Conservation (phyloP, 2,888 invertebrate genomes). For the Xylocampa areola region DNA sequence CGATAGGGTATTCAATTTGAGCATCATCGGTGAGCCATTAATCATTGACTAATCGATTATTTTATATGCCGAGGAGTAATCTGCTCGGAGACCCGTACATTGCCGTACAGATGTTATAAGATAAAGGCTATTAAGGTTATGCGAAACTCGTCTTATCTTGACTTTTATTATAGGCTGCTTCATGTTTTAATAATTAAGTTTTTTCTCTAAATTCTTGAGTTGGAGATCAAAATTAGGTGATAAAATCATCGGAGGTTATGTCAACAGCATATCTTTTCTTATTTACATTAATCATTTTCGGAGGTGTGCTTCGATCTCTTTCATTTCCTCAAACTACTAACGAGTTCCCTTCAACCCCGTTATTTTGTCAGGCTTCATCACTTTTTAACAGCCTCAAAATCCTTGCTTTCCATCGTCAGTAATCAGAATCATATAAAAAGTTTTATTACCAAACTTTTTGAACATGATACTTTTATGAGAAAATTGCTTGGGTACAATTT, state of each 20-base stretch:
- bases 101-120: slow-evolving; percentile 39
- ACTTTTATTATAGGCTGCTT: slow-evolving; percentile 16
- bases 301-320: slow-evolving; percentile 16
- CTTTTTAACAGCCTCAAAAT: slow-evolving; percentile 33
- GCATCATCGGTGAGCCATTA: slow-evolving; percentile 48
- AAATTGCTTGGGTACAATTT: slow-evolving; percentile 65
- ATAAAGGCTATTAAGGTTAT: slow-evolving; percentile 36
- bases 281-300: slow-evolving; percentile 12
- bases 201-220: neutral
- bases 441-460: slow-evolving; percentile 43
- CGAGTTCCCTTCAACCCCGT: slow-evolving; percentile 28
- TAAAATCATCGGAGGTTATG: neutral
- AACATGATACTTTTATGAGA: slow-evolving; percentile 53
- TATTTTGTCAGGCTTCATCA: slow-evolving; percentile 46
- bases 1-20: slow-evolving; percentile 56
- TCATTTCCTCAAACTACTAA: slow-evolving; percentile 32
- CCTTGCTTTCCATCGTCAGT: slow-evolving; percentile 11
- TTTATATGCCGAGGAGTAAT: slow-evolving; percentile 49
- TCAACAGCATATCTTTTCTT: neutral
- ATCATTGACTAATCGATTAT: slow-evolving; percentile 58
- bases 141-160: slow-evolving; percentile 23
- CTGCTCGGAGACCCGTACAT: slow-evolving; percentile 45
- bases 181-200: neutral
- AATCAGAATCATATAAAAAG: slow-evolving; percentile 43
- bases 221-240: neutral